phyloP scores from a whole-genome alignment of 2,888 invertebrate genomes.

The Mythimna pallens region DNA sequence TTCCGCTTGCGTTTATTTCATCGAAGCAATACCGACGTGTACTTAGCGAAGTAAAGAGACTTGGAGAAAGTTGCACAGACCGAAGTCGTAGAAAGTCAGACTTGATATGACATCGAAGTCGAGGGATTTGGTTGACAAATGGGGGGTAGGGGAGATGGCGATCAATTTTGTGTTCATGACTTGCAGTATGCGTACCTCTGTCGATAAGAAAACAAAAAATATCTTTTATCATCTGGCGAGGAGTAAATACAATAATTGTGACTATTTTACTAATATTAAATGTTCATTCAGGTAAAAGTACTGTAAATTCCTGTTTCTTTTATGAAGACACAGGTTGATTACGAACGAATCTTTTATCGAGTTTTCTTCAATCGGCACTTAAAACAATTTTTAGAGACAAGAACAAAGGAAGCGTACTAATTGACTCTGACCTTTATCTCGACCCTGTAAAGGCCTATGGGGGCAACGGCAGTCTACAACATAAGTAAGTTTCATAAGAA shows the following conservation, averaged over 20 bases:
- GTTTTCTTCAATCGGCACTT: neutral
- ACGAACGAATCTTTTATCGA: neutral
- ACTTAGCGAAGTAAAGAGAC: constrained; percentile 44
- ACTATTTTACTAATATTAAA: neutral
- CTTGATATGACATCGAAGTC: constrained; percentile 18
- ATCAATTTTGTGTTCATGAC: constrained; percentile 34
- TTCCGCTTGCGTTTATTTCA: constrained; percentile 37
- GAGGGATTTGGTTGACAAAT: constrained; percentile 50
- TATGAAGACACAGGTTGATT: neutral
- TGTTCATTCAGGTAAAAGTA: neutral
- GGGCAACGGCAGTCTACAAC: neutral
- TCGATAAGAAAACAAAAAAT: constrained; percentile 4
- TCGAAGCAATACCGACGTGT: constrained; percentile 36
- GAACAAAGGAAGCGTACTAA: neutral
- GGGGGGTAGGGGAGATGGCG: constrained; percentile 15
- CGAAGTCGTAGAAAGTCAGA: constrained; percentile 41
- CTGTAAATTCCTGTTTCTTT: neutral
- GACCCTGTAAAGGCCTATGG: neutral
- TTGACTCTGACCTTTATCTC: neutral
- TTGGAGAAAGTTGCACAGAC: constrained; percentile 41
- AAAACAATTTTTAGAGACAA: neutral
- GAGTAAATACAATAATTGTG: neutral
- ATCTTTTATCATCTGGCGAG: neutral
- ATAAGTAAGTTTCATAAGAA: neutral
- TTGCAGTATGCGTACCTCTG: neutral